Conservation (phyloP, 2,888 invertebrate species). For the Agrotis puta region DNA sequence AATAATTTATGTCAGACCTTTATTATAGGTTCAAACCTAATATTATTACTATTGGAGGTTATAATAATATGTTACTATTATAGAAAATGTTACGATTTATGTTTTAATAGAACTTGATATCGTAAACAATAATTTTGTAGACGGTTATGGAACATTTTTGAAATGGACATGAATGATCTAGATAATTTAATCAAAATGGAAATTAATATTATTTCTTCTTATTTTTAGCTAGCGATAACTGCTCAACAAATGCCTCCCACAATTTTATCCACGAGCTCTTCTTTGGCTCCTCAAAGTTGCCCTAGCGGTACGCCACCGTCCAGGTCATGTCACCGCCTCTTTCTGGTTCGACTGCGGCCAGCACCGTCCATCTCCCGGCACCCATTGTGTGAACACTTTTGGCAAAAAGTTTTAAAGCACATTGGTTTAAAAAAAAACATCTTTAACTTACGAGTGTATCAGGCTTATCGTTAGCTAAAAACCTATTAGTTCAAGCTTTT, state of each 20-base stretch:
- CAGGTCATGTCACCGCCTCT: too few relatives aligned
- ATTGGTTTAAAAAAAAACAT: too few relatives aligned
- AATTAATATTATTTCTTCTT: too few relatives aligned
- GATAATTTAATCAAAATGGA: background rate
- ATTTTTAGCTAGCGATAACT: too few relatives aligned
- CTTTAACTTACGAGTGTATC: background rate
- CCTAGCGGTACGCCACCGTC: too few relatives aligned
- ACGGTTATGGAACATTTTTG: background rate
- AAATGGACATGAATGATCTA: background rate
- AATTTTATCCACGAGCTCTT: too few relatives aligned
- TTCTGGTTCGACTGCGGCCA: too few relatives aligned
- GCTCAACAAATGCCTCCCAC: too few relatives aligned
- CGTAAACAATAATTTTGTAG: background rate
- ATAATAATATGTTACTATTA: conserved; percentile 7
- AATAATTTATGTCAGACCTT: conserved; percentile 11
- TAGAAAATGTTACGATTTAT: background rate
- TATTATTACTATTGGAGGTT: conserved; percentile 9
- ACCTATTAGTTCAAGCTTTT: background rate
- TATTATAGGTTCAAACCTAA: conserved; percentile 5
- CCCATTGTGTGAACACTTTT: too few relatives aligned
- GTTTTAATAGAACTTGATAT: background rate
- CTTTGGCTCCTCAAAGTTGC: too few relatives aligned
- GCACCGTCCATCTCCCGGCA: too few relatives aligned
- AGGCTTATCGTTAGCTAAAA: background rate
- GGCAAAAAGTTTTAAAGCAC: too few relatives aligned